Evolutionary conservation across 1,140 invertebrate species (phyloP).

Genomic region (Aphaenogaster floridana): DNA sequence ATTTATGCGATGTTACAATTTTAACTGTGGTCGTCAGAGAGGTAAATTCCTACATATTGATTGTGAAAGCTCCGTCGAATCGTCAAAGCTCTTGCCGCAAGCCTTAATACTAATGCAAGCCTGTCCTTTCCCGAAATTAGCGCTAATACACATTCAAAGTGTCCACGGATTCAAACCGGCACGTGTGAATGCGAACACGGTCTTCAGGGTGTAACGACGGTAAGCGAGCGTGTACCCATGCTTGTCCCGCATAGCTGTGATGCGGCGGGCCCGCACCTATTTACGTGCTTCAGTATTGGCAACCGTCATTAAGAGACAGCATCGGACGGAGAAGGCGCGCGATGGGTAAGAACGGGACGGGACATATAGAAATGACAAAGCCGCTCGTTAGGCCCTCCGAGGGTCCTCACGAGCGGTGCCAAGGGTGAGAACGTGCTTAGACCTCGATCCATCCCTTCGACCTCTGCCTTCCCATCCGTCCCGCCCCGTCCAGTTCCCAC

Average conservation of each 20-base stretch:
- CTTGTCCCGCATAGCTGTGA: slow-evolving; percentile 50
- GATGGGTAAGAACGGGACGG: slow-evolving; percentile 60
- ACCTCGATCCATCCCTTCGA: slow-evolving; percentile 83
- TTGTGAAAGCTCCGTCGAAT: slow-evolving; percentile 34
- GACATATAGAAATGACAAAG: slow-evolving; percentile 84
- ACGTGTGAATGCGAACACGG: slow-evolving; percentile 65
- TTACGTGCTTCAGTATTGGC: slow-evolving; percentile 74
- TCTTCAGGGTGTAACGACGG: slow-evolving; percentile 70
- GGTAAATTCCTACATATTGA: slow-evolving; percentile 22
- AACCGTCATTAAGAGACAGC: slow-evolving; percentile 80
- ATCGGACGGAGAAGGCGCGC: slow-evolving; percentile 32
- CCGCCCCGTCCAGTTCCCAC: slow-evolving; percentile 58
- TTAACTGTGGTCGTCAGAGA: background rate
- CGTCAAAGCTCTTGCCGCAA: slow-evolving; percentile 29
- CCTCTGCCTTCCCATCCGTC: slow-evolving; percentile 72
- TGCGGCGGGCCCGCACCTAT: slow-evolving; percentile 70
- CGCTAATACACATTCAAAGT: slow-evolving; percentile 69
- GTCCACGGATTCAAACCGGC: slow-evolving; percentile 62
- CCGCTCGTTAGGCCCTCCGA: slow-evolving; percentile 85
- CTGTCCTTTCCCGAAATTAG: slow-evolving; percentile 59
- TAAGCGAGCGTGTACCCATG: slow-evolving; percentile 63
- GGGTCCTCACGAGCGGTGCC: slow-evolving; percentile 84
- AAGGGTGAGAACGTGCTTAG: slow-evolving; percentile 86
- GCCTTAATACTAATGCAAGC: slow-evolving; percentile 67
- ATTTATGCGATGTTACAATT: background rate